Evolutionary conservation across 2,888 invertebrate genomes (phyloP).

Genomic region (Resseliella maxima): DNA sequence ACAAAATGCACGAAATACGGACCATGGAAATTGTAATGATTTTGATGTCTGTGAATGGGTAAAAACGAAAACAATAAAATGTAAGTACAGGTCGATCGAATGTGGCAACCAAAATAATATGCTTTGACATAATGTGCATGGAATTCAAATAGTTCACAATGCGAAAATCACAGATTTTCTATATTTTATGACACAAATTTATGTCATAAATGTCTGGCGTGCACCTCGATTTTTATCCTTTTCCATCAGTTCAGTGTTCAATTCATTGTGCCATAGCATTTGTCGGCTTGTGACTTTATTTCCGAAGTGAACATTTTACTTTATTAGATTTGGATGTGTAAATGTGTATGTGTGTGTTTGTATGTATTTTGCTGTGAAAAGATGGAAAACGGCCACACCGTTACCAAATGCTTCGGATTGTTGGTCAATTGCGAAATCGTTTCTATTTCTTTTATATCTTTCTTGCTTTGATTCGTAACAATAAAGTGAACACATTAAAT

Average conservation of each 20-base stretch:
- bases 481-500: slow-evolving; percentile 29
- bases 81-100: slow-evolving; percentile 2
- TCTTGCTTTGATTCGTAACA: not conserved
- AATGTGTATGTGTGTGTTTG: not conserved
- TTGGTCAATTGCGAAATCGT: slow-evolving; percentile 51
- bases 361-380: not conserved
- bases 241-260: not conserved
- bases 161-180: slow-evolving; percentile 40
- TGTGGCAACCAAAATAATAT: not conserved
- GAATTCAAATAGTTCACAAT: slow-evolving; percentile 41
- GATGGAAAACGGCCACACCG: not conserved
- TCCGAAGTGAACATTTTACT: not conserved
- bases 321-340: slow-evolving; percentile 38
- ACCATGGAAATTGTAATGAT: not conserved
- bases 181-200: slow-evolving; percentile 39
- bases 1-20: not conserved
- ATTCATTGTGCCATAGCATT: not conserved
- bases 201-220: slow-evolving; percentile 51
- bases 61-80: slow-evolving; percentile 36
- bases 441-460: not conserved
- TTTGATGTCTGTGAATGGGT: not conserved
- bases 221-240: slow-evolving; percentile 46
- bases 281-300: not conserved
- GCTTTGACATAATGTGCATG: not conserved
- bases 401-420: slow-evolving; percentile 33